Evolutionary conservation across 2,888 invertebrate genomes (phyloP), one percentile per base, ranked within the genome.

Genomic region (Volucella inanis): DNA sequence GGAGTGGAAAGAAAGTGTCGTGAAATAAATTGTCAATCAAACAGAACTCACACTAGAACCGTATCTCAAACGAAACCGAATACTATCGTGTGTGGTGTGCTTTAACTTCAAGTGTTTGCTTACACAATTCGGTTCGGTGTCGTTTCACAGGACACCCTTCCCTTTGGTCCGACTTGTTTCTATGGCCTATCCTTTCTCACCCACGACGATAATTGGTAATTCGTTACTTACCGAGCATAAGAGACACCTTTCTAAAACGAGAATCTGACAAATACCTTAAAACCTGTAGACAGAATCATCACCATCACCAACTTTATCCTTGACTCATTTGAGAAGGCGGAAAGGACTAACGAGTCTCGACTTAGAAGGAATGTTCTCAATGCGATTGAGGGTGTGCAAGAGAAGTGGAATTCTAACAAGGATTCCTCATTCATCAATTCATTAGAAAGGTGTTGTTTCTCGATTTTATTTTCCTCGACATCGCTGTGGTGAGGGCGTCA

Each of bases 21-120:
- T 50, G 71, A 71, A 75, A 84, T 84, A 84, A 84, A 84, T 84
- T 84, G 84, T 84, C 84, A 84, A 84, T 84, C 83, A 84, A 84
- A 68, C 70, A 12, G 80, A 31, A 78, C 55, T 67, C 72, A 74
- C 79, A 71, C 64, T 38, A 57, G 45, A 38, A 12, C 39, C 47
- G 31, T 70, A 3, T 55, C 39, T 47, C 11, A 31, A 31, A 31
- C 31, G 31, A 52, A 55, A 57, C 41, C 39, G 59, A 15, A 3
- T 18, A 4, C 47, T 31, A 18, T 8, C 57, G 55, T 12, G 59
- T 38, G 70, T 45, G 41, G 43, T 22, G 15, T 54, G 31, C 14
- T 38, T 39, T 43, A 8, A 43, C 39, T 15, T 70, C 68, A 72
- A 82, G 67, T 61, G 14, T 18, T 59, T 64, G 41, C 64, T 78